These are phyloP conservation scores for Melikaiella ostensackeni DNA, from an alignment of 2,888 invertebrate species.

Conservation along the genomic window DNA sequence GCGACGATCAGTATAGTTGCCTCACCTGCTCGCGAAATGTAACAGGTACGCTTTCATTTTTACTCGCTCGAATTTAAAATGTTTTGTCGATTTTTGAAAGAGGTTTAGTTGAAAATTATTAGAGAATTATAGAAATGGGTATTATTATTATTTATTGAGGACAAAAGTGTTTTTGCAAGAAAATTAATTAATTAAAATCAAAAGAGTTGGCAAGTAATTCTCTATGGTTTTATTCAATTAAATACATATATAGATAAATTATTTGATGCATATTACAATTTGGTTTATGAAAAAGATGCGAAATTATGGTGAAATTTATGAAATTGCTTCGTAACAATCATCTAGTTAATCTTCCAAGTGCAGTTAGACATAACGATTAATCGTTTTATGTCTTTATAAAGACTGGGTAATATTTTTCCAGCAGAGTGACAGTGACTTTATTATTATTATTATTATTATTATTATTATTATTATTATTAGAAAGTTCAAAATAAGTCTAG, in stretches of 20 bases:
- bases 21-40: neutral
- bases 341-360: too few relatives aligned
- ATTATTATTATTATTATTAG: neutral
- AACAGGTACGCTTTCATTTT: constrained; percentile 25
- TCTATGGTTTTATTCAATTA: too few relatives aligned
- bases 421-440: neutral
- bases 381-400: neutral
- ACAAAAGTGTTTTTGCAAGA: too few relatives aligned
- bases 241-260: neutral
- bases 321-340: too few relatives aligned
- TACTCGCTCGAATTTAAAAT: neutral
- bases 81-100: too few relatives aligned
- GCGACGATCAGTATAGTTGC: neutral
- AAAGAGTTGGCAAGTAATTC: too few relatives aligned
- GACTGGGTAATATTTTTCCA: neutral
- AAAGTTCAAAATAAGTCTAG: neutral
- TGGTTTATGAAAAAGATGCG: neutral
- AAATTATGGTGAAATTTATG: too few relatives aligned
- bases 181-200: too few relatives aligned
- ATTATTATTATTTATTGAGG: too few relatives aligned
- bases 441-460: neutral
- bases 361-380: neutral
- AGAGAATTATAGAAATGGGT: too few relatives aligned
- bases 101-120: too few relatives aligned
- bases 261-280: neutral